A percentile compares a stretch with the other conserved stretches of the same genome.
phyloP scores from a whole-genome alignment of 2,888 invertebrate genomes.

The Chrysomela aeneicollis region DNA sequence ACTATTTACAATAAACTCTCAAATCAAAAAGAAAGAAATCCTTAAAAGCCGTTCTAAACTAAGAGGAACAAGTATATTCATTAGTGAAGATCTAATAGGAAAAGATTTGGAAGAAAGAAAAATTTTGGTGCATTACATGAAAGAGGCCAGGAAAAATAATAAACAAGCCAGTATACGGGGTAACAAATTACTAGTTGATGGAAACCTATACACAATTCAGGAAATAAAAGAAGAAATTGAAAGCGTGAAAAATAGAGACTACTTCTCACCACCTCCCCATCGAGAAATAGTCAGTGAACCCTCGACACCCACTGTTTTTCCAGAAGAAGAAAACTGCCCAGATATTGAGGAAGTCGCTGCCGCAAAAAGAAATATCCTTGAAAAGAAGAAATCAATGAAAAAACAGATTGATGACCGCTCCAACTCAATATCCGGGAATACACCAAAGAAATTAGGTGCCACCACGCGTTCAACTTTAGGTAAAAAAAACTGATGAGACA shows the following conservation, averaged over 20 bases:
- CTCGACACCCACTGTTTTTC: background rate
- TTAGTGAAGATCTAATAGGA: constrained; percentile 17
- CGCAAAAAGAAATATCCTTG: background rate
- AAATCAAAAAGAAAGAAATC: constrained; percentile 5
- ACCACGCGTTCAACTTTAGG: background rate
- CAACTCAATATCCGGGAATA: background rate
- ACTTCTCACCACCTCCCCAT: constrained; percentile 6
- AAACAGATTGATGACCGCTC: background rate
- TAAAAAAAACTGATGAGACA: background rate
- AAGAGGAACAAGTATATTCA: constrained; percentile 17
- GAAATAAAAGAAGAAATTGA: background rate
- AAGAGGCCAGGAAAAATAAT: constrained; percentile 11
- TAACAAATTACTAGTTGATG: constrained; percentile 15
- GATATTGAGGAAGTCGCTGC: background rate
- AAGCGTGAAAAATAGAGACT: background rate
- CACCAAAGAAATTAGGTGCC: constrained; percentile 2
- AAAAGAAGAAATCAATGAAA: background rate
- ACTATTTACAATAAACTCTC: background rate
- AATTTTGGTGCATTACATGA: constrained; percentile 8
- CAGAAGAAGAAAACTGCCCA: background rate
- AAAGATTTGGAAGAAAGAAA: constrained; percentile 17
- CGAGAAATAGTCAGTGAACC: background rate
- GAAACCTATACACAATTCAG: background rate
- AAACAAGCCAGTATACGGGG: constrained; percentile 7
- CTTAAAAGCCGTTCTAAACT: constrained; percentile 8